Evolutionary conservation across 2,113 vertebrate species (phyloP).

Genomic region (Corythoichthys haematopterus): DNA sequence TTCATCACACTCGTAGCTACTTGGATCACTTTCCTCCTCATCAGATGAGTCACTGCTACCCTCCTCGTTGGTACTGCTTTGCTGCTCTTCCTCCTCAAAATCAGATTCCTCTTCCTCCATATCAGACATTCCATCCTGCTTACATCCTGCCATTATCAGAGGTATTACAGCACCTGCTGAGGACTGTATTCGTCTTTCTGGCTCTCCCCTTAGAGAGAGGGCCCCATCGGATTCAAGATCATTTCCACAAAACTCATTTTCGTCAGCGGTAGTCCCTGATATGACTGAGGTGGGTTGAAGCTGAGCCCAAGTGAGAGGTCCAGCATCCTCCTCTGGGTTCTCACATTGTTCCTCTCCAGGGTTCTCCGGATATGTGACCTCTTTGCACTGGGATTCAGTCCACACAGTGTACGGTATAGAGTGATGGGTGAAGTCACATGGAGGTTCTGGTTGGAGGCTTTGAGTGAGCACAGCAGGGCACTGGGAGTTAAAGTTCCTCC

Average conservation of each 20-base stretch:
- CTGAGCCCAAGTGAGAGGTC: slow-evolving; percentile 68
- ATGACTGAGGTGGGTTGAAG: slow-evolving; percentile 61
- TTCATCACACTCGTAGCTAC: slow-evolving; percentile 64
- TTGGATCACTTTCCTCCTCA: slow-evolving; percentile 58
- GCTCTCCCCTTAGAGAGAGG: slow-evolving; percentile 39
- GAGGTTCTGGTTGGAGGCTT: slow-evolving; percentile 55
- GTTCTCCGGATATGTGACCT: slow-evolving; percentile 64
- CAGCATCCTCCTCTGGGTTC: slow-evolving; percentile 48
- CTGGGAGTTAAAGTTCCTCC: slow-evolving; percentile 69
- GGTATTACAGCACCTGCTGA: slow-evolving; percentile 18
- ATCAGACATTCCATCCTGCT: slow-evolving; percentile 41
- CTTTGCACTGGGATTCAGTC: slow-evolving; percentile 68
- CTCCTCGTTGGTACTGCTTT: slow-evolving; percentile 42
- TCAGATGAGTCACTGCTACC: slow-evolving; percentile 61
- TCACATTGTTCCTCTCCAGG: slow-evolving; percentile 43
- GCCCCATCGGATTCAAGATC: slow-evolving; percentile 40
- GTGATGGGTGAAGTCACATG: slow-evolving; percentile 58
- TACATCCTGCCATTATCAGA: slow-evolving; percentile 15
- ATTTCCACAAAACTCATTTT: slow-evolving; percentile 47
- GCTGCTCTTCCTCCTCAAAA: slow-evolving; percentile 39
- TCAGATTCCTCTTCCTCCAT: slow-evolving; percentile 51
- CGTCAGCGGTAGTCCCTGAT: slow-evolving; percentile 36
- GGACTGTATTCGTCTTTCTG: slow-evolving; percentile 37
- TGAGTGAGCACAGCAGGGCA: slow-evolving; percentile 62
- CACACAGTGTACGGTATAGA: slow-evolving; percentile 64